A percentile compares a stretch with the other conserved stretches of the same genome.
These are phyloP conservation scores for Trissonchulus latispiculum DNA, from an alignment of 2,888 invertebrate species.

Conservation along the genomic window DNA sequence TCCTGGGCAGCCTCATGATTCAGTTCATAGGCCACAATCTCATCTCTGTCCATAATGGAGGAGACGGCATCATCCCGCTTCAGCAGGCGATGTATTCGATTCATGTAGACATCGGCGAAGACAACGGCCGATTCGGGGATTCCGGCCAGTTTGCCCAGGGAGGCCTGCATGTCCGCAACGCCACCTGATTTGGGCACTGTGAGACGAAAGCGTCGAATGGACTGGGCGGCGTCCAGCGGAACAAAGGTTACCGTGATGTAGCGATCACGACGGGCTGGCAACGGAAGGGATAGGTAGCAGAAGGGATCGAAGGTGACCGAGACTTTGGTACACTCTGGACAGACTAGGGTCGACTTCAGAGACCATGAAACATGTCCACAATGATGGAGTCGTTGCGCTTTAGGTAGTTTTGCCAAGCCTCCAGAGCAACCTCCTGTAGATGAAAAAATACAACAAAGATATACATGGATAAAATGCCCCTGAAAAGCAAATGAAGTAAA, in stretches of 20 bases:
- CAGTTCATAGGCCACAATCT: slow-evolving; percentile 48
- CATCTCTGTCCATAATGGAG: slow-evolving; percentile 48
- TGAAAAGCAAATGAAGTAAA: too few species aligned
- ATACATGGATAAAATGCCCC: too few species aligned
- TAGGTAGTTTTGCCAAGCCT: slow-evolving; percentile 53
- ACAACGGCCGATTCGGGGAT: too few species aligned
- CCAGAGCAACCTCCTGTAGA: slow-evolving; percentile 49
- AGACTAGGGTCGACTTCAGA: slow-evolving; percentile 53
- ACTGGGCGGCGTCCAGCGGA: slow-evolving; percentile 36
- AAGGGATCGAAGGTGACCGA: slow-evolving; percentile 56
- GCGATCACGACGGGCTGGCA: slow-evolving; percentile 49
- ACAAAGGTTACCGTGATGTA: slow-evolving; percentile 48
- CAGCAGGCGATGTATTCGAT: slow-evolving; percentile 50
- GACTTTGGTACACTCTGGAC: slow-evolving; percentile 52
- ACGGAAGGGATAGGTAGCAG: slow-evolving; percentile 53
- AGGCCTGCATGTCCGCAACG: slow-evolving; percentile 45
- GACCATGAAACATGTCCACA: too few species aligned
- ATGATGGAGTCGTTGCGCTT: slow-evolving; percentile 54
- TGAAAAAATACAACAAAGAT: too few species aligned
- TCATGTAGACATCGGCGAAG: slow-evolving; percentile 50
- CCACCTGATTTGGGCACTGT: slow-evolving; percentile 48
- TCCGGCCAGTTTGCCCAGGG: too few species aligned
- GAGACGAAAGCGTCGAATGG: slow-evolving; percentile 43
- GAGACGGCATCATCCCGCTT: slow-evolving; percentile 45
- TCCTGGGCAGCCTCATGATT: too few species aligned